These are phyloP conservation scores for Tinamus guttatus DNA, from an alignment of 2,113 vertebrate species.

Conservation along the genomic window DNA sequence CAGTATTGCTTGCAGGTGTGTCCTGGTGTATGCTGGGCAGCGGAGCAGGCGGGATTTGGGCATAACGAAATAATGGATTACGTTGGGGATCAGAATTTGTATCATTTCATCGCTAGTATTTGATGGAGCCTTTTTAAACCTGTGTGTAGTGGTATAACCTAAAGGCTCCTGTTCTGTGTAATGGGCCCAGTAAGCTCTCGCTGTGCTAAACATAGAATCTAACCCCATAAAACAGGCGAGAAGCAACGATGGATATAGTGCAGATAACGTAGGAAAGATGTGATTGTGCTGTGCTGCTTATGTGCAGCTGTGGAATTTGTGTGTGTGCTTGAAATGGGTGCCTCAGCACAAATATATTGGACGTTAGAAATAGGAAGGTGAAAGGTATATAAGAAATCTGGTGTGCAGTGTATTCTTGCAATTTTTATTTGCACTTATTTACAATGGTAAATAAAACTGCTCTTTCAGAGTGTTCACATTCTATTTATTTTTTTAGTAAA, in stretches of 20 bases:
- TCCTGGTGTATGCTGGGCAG: background rate
- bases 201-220: accelerated
- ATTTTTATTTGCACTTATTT: background rate
- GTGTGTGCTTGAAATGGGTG: background rate
- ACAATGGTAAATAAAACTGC: background rate
- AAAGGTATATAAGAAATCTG: background rate
- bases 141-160: background rate
- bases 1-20: conserved; percentile 97
- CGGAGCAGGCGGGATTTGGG: background rate
- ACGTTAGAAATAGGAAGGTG: background rate
- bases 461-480: background rate
- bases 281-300: background rate
- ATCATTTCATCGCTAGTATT: background rate
- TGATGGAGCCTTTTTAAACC: background rate
- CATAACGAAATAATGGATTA: background rate
- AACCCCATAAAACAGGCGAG: accelerated
- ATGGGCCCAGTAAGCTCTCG: accelerated
- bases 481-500: background rate
- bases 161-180: background rate
- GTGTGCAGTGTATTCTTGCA: background rate
- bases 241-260: background rate
- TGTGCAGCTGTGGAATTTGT: background rate
- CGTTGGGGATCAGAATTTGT: background rate
- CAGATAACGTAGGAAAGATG: background rate
- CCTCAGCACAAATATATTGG: background rate